Evolutionary conservation across 2,113 vertebrate genomes (phyloP), one percentile per base, ranked within the genome.

Genomic region (Oplegnathus fasciatus): DNA sequence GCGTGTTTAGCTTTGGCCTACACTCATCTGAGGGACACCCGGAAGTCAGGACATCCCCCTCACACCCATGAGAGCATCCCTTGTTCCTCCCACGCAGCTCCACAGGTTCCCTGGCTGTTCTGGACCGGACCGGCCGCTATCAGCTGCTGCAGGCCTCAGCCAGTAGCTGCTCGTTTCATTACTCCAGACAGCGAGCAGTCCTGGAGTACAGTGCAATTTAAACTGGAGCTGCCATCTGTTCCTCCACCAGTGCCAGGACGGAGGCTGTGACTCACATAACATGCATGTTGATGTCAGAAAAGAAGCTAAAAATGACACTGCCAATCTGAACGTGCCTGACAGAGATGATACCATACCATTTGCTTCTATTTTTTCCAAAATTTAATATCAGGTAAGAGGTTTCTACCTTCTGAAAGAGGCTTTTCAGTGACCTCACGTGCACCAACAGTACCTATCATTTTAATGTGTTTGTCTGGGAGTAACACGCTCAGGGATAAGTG

Each of bases 21-120:
- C 46, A 24, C 13, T 52, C 54, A 52, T 50, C 11, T 52, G 64
- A 84, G 81, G 82, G 54, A 85, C 40, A 74, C 79, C 90, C 69
- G 54, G 76, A 85, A 85, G 52, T 88, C 57, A 87, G 93, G 90
- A 84, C 55, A 86, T 83, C 88, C 91, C 86, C 54, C 54, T 81
- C 55, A 64, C 22, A 2, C 37, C 34, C 10, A 34, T 0, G 18
- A 64, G 83, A 83, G 8, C 77, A 28, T 58, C 75, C 85, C 75
- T 34, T 2, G 26, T 10, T 73, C 73, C 34, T 60, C 82, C 88
- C 78, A 82, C 82, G 24, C 72, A 62, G 6, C 87, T 78, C 78
- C 78, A 84, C 80, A 67, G 86, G 83, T 73, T 22, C 28, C 5
- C 34, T 0, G 61, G 24, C 46, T 5, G 57, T 28, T 69, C 62